These are phyloP conservation scores for Odocoileus hemionus DNA, from an alignment of 2,113 vertebrate genomes.

Conservation along the genomic window DNA sequence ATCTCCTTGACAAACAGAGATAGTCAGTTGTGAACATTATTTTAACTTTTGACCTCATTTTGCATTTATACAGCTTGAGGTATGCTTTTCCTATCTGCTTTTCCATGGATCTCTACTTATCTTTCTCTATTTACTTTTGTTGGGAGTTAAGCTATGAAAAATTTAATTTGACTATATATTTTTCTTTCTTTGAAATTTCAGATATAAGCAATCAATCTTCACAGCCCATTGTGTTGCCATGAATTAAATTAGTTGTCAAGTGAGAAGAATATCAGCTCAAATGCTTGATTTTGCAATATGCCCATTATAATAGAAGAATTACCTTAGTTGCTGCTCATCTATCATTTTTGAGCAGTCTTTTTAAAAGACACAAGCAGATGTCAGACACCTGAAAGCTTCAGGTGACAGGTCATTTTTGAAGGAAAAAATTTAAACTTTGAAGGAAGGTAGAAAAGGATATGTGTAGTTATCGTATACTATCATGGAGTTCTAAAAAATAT, in stretches of 20 bases:
- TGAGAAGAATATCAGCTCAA: background rate
- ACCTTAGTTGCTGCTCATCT: background rate
- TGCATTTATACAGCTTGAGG: background rate
- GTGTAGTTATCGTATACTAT: background rate
- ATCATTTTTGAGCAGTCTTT: slow-evolving; percentile 37
- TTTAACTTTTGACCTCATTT: background rate
- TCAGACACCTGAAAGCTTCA: background rate
- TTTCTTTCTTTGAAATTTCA: background rate
- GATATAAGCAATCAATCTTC: slow-evolving; percentile 4
- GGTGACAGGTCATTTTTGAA: slow-evolving; percentile 21
- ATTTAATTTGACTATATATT: background rate
- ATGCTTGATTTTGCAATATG: background rate
- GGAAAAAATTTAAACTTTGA: slow-evolving; percentile 9
- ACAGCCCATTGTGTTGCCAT: background rate
- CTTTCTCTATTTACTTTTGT: background rate
- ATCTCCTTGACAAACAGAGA: background rate
- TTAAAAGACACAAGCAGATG: slow-evolving; percentile 38
- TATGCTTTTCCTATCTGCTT: background rate
- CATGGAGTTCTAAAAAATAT: background rate
- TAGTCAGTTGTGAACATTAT: background rate
- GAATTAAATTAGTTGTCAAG: slow-evolving; percentile 36
- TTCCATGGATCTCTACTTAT: background rate
- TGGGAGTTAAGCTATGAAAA: background rate
- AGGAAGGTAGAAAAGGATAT: slow-evolving; percentile 2
- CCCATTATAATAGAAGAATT: slow-evolving; percentile 5